Base-by-base conservation (phyloP, 2,888 invertebrate species). In the Nasonovia ribisnigri region DNA sequence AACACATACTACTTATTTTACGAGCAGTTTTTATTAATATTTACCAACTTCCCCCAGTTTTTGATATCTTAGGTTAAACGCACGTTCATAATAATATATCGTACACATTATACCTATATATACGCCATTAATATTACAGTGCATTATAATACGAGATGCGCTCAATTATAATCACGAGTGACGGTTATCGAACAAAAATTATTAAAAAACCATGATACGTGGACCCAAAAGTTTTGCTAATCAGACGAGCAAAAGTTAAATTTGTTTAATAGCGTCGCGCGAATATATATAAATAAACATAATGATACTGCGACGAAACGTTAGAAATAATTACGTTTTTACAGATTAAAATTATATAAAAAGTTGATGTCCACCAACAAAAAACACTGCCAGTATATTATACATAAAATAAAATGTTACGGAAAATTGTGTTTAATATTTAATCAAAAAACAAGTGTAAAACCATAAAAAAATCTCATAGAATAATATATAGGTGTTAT, bases 361-460 rank as follows among this genome's bases (percentile, higher is more conserved):
- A 91, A 84, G 57, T 84, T 24, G 46, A 91, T 57, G 57, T 57
- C 10, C 10, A 11, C 51, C 48, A 0, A 84, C 5, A 84, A 46
- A 91, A 84, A 57, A 57, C n/a, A 48, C 43, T 57, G n/a, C n/a
- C 11, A 51, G n/a, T 48, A 77, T 11, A 67, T 57, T 24, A 88
- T 26, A 29, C 36, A 57, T 42, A 57, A 88, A 26, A 57, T 29
- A 89, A 48, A 42, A 88, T 57, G 42, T 88, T 88, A 67, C 67
- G 67, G 46, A 67, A 87, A 92, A 92, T 48, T 48, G 48, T 29
- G 60, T 88, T 92, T 26, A 77, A 92, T 92, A 92, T 92, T 92
- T 88, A 92, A 92, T 92, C 77, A 36, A n/a, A 88, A 51, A 92
- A 77, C 51, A 51, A 88, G 92, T 88, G 48, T 67, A 92, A 92